phyloP scores from a whole-genome alignment of 2,113 vertebrate species.

The Heterocephalus glaber region DNA sequence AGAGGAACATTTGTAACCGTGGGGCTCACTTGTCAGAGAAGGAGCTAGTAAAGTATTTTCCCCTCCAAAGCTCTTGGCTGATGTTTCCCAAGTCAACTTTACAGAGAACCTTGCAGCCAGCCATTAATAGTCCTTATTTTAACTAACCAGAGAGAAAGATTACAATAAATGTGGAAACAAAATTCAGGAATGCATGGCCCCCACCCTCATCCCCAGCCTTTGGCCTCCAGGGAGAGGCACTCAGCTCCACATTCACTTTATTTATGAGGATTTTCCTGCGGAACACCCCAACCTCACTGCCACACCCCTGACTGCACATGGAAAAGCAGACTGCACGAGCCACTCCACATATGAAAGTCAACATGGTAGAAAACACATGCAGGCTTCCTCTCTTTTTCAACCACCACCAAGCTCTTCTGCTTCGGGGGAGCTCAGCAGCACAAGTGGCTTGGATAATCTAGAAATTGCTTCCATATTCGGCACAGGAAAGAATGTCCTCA shows the following conservation, averaged over 20 bases:
- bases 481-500: slow-evolving; percentile 75
- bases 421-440: slow-evolving; percentile 66
- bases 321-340: background rate
- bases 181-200: slow-evolving; percentile 50
- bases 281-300: background rate
- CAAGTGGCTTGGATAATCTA: slow-evolving; percentile 69
- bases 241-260: background rate
- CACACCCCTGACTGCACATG: background rate
- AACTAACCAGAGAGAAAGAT: slow-evolving; percentile 53
- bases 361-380: background rate
- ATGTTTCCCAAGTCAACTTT: slow-evolving; percentile 34
- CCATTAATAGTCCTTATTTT: background rate
- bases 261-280: slow-evolving; percentile 32
- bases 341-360: background rate
- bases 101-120: background rate
- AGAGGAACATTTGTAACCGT: background rate
- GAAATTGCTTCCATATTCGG: slow-evolving; percentile 80
- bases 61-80: slow-evolving; percentile 18
- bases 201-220: background rate
- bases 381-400: slow-evolving; percentile 51
- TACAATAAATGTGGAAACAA: slow-evolving; percentile 28
- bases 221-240: background rate
- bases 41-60: slow-evolving; percentile 41
- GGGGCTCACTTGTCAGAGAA: background rate
- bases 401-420: slow-evolving; percentile 41